Evolutionary conservation across 92 coral and sea anemone species (phyloP).

Genomic region (Epizoanthus illoricatus): DNA sequence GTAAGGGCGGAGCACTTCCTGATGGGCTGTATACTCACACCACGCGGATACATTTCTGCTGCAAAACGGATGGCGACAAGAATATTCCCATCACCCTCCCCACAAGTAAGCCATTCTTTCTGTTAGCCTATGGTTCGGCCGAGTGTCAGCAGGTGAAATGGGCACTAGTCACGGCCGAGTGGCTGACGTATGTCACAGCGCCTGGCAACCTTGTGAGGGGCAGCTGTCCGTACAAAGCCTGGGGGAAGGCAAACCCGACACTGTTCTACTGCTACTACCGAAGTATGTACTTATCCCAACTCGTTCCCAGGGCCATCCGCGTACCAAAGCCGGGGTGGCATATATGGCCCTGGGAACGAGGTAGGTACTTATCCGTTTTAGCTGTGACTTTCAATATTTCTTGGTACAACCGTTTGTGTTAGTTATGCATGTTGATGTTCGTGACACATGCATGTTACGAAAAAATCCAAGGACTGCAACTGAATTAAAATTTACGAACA

Average conservation of each 20-base stretch:
- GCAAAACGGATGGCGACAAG: slow-evolving; percentile 44
- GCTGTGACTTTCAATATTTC: too few relatives aligned
- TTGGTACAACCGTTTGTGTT: too few relatives aligned
- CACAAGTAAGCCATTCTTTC: slow-evolving; percentile 48
- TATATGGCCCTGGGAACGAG: too few relatives aligned
- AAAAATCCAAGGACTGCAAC: too few relatives aligned
- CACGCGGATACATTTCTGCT: slow-evolving; percentile 46
- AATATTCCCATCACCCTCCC: slow-evolving; percentile 45
- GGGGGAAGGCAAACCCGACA: neutral
- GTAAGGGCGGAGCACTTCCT: slow-evolving; percentile 41
- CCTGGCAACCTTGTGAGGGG: neutral
- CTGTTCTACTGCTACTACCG: slow-evolving; percentile 31
- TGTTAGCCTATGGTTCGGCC: slow-evolving; percentile 43
- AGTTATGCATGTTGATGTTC: too few relatives aligned
- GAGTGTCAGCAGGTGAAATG: slow-evolving; percentile 53
- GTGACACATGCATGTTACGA: too few relatives aligned
- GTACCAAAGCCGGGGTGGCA: too few relatives aligned
- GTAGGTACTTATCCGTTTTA: too few relatives aligned
- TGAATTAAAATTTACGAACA: too few relatives aligned
- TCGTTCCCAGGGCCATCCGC: too few relatives aligned
- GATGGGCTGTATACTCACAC: slow-evolving; percentile 43
- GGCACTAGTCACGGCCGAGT: slow-evolving; percentile 27
- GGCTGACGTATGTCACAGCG: slow-evolving; percentile 17
- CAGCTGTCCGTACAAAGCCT: slow-evolving; percentile 10
- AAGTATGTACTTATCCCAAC: slow-evolving; percentile 9